A percentile compares a stretch with the other conserved stretches of the same genome.
phyloP scores from a whole-genome alignment of 2,797 vertebrate genomes.

The Notolabrus celidotus region DNA sequence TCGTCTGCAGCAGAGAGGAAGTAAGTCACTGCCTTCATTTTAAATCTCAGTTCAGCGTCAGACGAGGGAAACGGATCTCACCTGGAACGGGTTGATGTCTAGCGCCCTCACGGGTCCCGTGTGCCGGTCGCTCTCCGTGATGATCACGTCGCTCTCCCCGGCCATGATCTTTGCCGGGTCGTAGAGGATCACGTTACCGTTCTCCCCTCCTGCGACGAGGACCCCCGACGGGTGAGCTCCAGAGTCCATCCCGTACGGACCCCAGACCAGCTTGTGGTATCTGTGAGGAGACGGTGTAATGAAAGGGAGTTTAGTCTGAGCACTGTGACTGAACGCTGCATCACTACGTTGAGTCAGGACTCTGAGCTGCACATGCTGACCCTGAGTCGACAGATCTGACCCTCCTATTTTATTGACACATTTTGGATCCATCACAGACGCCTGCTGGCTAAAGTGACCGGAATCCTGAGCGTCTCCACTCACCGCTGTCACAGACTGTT shows the following conservation, averaged over 20 bases:
- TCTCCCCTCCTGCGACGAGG: conserved; percentile 95
- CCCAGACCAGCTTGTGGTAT: conserved; percentile 98
- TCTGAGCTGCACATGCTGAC: too few species aligned
- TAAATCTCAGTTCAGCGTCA: neutral
- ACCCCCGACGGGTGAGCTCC: conserved; percentile 87
- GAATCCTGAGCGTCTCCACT: too few species aligned
- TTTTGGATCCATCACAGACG: too few species aligned
- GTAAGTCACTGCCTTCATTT: neutral
- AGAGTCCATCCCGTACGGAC: conserved; percentile 85
- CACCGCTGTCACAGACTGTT: too few species aligned
- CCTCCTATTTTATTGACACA: too few species aligned
- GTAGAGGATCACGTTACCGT: conserved; percentile 95
- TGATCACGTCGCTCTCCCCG: conserved; percentile 89
- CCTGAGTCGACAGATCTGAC: too few species aligned
- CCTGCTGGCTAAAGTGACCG: too few species aligned
- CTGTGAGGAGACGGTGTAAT: conserved; percentile 68
- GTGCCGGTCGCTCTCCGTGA: conserved; percentile 93
- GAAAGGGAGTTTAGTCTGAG: too few species aligned
- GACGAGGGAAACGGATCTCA: conserved; percentile 55
- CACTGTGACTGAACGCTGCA: too few species aligned
- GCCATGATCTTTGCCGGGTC: conserved; percentile 93
- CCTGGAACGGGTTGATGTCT: conserved; percentile 96
- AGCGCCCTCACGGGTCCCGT: conserved; percentile 94
- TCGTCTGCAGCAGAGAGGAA: conserved; percentile 82
- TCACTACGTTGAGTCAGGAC: too few species aligned